Percentiles rank a stretch among this genome's conserved stretches.
Conservation (phyloP, 2,888 invertebrate species). For the Plebejus melissa region DNA sequence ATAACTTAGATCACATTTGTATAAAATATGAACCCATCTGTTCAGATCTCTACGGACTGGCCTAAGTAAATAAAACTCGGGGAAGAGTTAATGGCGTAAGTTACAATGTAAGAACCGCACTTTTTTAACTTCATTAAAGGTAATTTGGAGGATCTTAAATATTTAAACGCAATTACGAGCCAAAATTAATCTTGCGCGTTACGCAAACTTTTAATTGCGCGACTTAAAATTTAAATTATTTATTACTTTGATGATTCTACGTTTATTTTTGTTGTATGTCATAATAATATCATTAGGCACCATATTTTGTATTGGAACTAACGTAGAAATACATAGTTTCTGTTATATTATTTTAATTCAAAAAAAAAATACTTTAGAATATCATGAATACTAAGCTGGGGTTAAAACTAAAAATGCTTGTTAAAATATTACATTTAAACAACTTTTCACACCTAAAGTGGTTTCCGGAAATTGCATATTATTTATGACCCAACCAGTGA, state of each 20-base stretch:
- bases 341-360: too few species aligned
- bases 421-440: slow-evolving; percentile 19
- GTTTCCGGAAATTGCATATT: slow-evolving; percentile 23
- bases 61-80: slow-evolving; percentile 12
- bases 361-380: too few species aligned
- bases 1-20: neutral
- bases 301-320: too few species aligned
- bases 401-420: slow-evolving; percentile 1
- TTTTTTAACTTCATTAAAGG: slow-evolving; percentile 22
- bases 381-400: neutral
- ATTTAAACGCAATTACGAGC: slow-evolving; percentile 26
- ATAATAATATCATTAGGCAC: neutral
- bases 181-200: slow-evolving; percentile 20
- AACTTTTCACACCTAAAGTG: slow-evolving; percentile 26
- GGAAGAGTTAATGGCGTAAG: slow-evolving; percentile 2
- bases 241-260: neutral
- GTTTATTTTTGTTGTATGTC: neutral
- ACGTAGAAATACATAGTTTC: too few species aligned
- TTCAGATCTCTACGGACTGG: neutral
- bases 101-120: slow-evolving; percentile 3
- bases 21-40: neutral
- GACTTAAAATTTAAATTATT: slow-evolving; percentile 2
- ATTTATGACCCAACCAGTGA: neutral
- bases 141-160: slow-evolving; percentile 23
- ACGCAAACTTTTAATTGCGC: slow-evolving; percentile 20